Evolutionary conservation across 2,797 vertebrate genomes (phyloP).

Genomic region (Notoglanidium macrostoma): DNA sequence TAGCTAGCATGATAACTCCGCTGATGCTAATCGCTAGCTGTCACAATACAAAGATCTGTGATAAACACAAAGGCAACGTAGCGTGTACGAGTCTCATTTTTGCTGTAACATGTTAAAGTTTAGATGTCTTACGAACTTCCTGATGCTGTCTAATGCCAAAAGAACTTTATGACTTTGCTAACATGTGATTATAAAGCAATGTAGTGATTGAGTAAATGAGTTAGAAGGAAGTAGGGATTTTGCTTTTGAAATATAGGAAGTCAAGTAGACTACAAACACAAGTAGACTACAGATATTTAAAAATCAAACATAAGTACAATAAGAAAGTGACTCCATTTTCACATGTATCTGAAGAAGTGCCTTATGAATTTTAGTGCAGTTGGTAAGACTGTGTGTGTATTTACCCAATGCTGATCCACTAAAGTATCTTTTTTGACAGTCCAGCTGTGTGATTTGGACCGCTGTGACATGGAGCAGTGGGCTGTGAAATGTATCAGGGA

Average conservation of each 20-base stretch:
- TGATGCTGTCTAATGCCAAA: neutral
- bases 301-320: neutral
- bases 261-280: neutral
- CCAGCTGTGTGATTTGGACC: neutral
- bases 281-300: neutral
- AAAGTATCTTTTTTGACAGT: constrained; percentile 2
- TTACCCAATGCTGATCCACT: neutral
- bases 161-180: neutral
- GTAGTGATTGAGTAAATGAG: neutral
- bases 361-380: neutral
- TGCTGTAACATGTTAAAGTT: neutral
- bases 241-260: neutral
- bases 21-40: neutral
- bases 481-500: constrained; percentile 9
- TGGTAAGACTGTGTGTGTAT: neutral
- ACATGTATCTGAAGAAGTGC: neutral
- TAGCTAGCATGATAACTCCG: too few relatives aligned
- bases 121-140: neutral
- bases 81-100: neutral
- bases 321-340: neutral
- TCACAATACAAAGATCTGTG: neutral
- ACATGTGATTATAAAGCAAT: neutral
- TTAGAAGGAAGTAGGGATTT: neutral
- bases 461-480: neutral
- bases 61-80: neutral